Evolutionary conservation across 2,888 invertebrate species (phyloP), one percentile per base, ranked within the genome.

Genomic region (Calliopum simillimum): DNA sequence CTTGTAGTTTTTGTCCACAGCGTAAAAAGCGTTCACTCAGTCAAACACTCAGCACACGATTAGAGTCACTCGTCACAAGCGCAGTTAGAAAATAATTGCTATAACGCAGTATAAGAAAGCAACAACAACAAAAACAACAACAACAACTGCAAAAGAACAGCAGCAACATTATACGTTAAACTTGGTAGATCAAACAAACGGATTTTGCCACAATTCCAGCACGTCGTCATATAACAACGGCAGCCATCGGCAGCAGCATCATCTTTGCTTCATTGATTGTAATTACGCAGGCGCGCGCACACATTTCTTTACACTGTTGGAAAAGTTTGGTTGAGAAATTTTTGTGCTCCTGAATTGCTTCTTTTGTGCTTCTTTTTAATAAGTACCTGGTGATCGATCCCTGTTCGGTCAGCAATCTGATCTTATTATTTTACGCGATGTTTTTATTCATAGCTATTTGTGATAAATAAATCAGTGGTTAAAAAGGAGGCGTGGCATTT

Each of bases 81-180:
- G 66, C 69, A 69, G 69, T 72, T 72, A 66, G 56, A 62, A 72
- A 69, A 72, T 69, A 72, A 69, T 72, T 51, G 25, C 16, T 8
- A 53, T 41, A 61, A 51, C 58, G 68, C 43, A 8, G 8, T 33
- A 33, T n/a, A n/a, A n/a, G 3, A 49, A 16, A 64, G 55, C 69
- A 55, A 56, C 59, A 59, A 16, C 47, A 61, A 51, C 25, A 70
- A 51, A 21, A 13, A 25, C 53, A 51, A 33, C 69, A 58, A 47
- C 25, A 55, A 49, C 61, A 59, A 25, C 59, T 25, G 12, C 41
- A 49, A n/a, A 33, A 53, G 19, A 41, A 55, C 41, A 16, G n/a
- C 53, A 64, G 13, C 64, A 64, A 43, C 46, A 49, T 23, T 16
- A 21, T 23, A 61, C 59, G 61, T 23, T 51, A 53, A 51, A 43